Base-by-base conservation (phyloP, 2,888 invertebrate genomes). In the Eupelmus urozonus region DNA sequence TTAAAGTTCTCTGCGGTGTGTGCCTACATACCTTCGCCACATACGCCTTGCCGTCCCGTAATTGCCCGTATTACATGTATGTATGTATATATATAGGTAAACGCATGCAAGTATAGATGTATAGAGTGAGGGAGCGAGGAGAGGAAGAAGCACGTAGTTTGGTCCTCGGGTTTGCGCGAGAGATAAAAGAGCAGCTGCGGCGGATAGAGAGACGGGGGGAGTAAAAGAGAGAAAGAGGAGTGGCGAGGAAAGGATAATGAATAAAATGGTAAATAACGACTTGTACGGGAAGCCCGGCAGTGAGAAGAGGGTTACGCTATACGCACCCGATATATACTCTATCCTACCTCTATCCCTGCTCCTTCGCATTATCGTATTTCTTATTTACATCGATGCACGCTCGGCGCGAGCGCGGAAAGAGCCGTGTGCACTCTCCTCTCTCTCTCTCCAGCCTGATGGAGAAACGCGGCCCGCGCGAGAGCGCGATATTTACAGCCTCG, bases 181-280 rank as follows among this genome's bases (percentile, higher is more conserved):
- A 40, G 62, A 9, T 34, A 34, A 59, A 55, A 70, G 60, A 45
- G 57, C 4, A 59, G 27, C 5, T 27, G 57, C 4, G 45, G 27
- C 5, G 51, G 27, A 42, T 1, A 5, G 18, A 63, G 57, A 34
- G 25, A 49, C 11, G 25, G 20, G 20, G 42, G 25, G 29, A 23
- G n/a, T 29, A 65, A 34, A 11, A 53, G 53, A 51, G 59, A 49
- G 57, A 49, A 16, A 53, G 59, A 53, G 55, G 18, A 42, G 34
- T 18, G n/a, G 25, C 57, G 20, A 40, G 63, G 79, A 76, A 80
- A 81, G 78, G 81, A 81, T 82, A 83, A 82, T 80, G 83, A 83
- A 83, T 83, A 83, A 83, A 84, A 85, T 83, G 82, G 80, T 82
- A 80, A 84, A 84, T 84, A 81, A 84, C 81, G 79, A 81, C 74